Evolutionary conservation across 2,797 vertebrate genomes (phyloP).

Genomic region (Anolis apletophallus): DNA sequence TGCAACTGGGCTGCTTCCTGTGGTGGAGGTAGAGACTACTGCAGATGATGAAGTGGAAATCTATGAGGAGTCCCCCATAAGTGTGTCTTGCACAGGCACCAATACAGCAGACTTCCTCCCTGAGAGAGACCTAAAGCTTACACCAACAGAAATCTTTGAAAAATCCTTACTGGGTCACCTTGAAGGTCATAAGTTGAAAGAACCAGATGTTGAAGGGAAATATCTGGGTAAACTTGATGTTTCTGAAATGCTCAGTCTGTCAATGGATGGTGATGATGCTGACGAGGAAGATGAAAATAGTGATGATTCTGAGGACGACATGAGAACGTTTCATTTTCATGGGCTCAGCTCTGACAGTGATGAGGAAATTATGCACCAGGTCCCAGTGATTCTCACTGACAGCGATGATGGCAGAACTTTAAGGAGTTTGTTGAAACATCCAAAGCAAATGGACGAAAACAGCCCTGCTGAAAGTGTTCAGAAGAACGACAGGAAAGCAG

Average conservation of each 20-base stretch:
- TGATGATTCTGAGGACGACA: constrained; percentile 93
- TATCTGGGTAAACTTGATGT: constrained; percentile 88
- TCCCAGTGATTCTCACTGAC: constrained; percentile 88
- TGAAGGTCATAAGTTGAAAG: constrained; percentile 89
- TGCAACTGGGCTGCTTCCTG: constrained; percentile 45
- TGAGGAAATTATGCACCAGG: constrained; percentile 85
- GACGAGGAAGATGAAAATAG: constrained; percentile 98
- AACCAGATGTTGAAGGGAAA: constrained; percentile 92
- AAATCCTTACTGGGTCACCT: constrained; percentile 80
- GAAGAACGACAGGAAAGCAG: constrained; percentile 84
- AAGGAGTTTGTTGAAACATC: constrained; percentile 89
- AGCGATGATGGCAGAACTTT: constrained; percentile 83
- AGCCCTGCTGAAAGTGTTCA: constrained; percentile 51
- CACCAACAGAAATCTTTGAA: constrained; percentile 63
- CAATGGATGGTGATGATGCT: constrained; percentile 90
- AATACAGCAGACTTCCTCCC: constrained; percentile 73
- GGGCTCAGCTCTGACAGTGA: constrained; percentile 93
- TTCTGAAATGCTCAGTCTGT: constrained; percentile 76
- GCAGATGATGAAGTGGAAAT: constrained; percentile 60
- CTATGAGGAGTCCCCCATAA: constrained; percentile 60
- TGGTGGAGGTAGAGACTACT: constrained; percentile 49
- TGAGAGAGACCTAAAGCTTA: constrained; percentile 55
- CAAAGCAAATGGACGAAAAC: constrained; percentile 20
- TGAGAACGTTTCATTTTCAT: constrained; percentile 87
- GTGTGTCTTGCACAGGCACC: constrained; percentile 76